These are phyloP conservation scores for Gorsachius magnificus DNA, from an alignment of 2,797 vertebrate species.

Conservation along the genomic window DNA sequence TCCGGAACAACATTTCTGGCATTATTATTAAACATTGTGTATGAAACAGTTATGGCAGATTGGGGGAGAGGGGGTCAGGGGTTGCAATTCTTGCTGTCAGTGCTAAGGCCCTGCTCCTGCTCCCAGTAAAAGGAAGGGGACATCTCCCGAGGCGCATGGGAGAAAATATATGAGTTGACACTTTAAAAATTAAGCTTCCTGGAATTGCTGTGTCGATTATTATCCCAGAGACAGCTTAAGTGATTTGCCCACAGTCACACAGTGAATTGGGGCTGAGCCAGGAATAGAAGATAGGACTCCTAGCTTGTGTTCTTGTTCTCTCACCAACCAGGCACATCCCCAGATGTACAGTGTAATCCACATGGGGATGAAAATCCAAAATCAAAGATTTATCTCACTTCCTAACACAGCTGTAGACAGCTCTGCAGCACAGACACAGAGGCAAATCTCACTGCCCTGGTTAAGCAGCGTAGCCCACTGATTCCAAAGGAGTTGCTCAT, in stretches of 20 bases:
- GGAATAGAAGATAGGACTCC: slow-evolving; percentile 30
- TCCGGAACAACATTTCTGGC: slow-evolving; percentile 17
- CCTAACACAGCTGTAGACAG: neutral
- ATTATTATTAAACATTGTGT: slow-evolving; percentile 11
- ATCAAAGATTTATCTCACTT: slow-evolving; percentile 26
- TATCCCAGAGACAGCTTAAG: slow-evolving; percentile 63
- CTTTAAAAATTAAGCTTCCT: slow-evolving; percentile 63
- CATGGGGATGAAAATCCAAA: neutral
- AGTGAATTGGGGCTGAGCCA: slow-evolving; percentile 43
- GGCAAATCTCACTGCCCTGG: neutral
- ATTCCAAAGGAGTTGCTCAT: neutral
- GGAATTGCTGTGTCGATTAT: slow-evolving; percentile 55
- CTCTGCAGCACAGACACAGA: neutral
- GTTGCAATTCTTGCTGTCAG: slow-evolving; percentile 30
- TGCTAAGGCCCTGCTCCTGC: neutral
- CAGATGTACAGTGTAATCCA: slow-evolving; percentile 4
- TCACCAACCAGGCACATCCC: neutral
- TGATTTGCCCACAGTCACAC: slow-evolving; percentile 52
- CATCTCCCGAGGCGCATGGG: neutral
- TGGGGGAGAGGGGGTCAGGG: neutral
- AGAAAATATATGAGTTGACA: slow-evolving; percentile 41
- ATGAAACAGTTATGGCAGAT: slow-evolving; percentile 24
- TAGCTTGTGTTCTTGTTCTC: neutral
- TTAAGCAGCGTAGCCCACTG: neutral
- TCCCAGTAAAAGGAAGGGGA: slow-evolving; percentile 17